Percentiles rank a stretch among this genome's conserved stretches.
Evolutionary conservation across 2,113 vertebrate genomes (phyloP).

Genomic region (Rhadina sibilatrix): DNA sequence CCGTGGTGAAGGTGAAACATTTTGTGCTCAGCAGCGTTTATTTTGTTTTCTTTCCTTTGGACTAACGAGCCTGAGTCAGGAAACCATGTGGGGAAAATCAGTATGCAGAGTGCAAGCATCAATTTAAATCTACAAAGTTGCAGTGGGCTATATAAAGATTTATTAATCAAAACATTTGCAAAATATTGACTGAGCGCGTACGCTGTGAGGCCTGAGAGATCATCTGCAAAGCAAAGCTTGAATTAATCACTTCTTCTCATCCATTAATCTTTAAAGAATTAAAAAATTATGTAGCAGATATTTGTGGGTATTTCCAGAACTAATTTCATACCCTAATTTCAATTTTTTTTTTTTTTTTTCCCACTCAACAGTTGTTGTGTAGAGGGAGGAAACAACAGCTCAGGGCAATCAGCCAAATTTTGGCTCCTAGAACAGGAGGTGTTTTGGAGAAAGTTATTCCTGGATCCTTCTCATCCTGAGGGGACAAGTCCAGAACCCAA

Average conservation of each 20-base stretch:
- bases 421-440: neutral
- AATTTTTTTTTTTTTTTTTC: neutral
- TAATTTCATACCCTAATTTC: neutral
- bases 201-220: slow-evolving; percentile 12
- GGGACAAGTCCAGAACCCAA: accelerated
- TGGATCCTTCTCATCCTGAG: neutral
- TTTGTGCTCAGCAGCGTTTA: neutral
- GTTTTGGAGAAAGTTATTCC: neutral
- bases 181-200: neutral
- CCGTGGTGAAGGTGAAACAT: neutral
- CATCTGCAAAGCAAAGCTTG: neutral
- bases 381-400: neutral
- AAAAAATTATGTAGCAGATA: neutral
- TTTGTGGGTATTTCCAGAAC: neutral
- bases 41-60: neutral
- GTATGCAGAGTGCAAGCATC: neutral
- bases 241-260: slow-evolving; percentile 33
- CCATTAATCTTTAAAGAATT: neutral
- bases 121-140: slow-evolving; percentile 20
- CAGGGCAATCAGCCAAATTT: neutral
- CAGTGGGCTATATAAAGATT: slow-evolving; percentile 45
- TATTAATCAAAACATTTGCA: slow-evolving; percentile 62
- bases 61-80: neutral
- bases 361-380: neutral
- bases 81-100: slow-evolving; percentile 10